Evolutionary conservation across 2,113 vertebrate genomes (phyloP).

Genomic region (Tichodroma muraria): DNA sequence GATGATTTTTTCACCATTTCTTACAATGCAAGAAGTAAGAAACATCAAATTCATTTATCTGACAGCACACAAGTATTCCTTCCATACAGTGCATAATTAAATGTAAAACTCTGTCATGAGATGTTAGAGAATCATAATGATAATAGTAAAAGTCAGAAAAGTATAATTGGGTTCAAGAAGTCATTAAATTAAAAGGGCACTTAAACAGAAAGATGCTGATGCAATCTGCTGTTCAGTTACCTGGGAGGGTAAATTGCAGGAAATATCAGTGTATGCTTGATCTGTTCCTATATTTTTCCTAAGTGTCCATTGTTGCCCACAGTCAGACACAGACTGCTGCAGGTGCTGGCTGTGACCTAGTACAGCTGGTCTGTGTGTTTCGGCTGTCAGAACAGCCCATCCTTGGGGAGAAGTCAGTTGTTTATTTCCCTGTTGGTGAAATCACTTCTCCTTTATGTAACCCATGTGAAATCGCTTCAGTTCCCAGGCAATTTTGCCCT

Average conservation of each 20-base stretch:
- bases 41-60: background rate
- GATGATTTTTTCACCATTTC: background rate
- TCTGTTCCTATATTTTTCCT: background rate
- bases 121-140: background rate
- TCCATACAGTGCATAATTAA: background rate
- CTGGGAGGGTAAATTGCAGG: background rate
- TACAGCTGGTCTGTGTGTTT: background rate
- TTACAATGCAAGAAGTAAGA: background rate
- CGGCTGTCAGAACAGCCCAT: background rate
- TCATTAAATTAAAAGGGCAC: background rate
- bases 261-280: background rate
- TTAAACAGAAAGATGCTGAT: background rate
- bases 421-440: background rate
- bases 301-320: background rate
- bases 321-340: background rate
- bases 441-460: background rate
- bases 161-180: background rate
- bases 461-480: background rate
- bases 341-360: background rate
- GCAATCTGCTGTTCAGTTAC: background rate
- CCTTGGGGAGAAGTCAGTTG: background rate
- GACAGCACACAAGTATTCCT: background rate
- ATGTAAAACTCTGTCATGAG: constrained; percentile 21
- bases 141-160: background rate
- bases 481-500: background rate